A percentile compares a stretch with the other conserved stretches of the same genome.
Conservation (phyloP, 2,113 vertebrate species). For the Spea multiplicata region DNA sequence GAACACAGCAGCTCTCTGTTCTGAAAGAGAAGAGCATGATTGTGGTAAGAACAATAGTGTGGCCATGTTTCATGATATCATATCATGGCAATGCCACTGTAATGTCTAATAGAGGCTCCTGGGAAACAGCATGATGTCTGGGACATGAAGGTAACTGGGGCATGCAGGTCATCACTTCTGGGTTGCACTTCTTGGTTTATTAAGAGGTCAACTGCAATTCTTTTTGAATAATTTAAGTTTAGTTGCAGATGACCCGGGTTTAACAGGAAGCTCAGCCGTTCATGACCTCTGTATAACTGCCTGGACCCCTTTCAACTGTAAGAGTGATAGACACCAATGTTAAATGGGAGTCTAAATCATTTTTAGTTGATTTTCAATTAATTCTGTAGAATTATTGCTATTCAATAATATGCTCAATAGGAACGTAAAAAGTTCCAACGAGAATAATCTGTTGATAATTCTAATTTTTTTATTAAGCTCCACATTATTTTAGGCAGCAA, state of each 20-base stretch:
- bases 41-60: background rate
- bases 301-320: background rate
- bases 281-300: background rate
- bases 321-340: background rate
- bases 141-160: background rate
- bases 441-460: too few species aligned
- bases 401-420: too few species aligned
- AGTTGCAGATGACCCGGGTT: background rate
- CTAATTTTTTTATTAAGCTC: too few species aligned
- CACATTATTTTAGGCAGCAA: too few species aligned
- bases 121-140: background rate
- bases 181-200: background rate
- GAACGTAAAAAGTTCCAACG: too few species aligned
- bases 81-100: background rate
- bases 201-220: background rate
- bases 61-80: background rate
- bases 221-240: background rate
- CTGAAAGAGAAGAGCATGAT: background rate
- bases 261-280: background rate
- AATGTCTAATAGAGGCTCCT: background rate
- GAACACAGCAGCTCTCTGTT: conserved; percentile 3
- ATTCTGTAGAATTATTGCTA: too few species aligned
- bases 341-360: too few species aligned
- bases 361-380: too few species aligned
- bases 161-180: background rate